Evolutionary conservation across 2,797 vertebrate genomes (phyloP).

Genomic region (Falco columbarius): DNA sequence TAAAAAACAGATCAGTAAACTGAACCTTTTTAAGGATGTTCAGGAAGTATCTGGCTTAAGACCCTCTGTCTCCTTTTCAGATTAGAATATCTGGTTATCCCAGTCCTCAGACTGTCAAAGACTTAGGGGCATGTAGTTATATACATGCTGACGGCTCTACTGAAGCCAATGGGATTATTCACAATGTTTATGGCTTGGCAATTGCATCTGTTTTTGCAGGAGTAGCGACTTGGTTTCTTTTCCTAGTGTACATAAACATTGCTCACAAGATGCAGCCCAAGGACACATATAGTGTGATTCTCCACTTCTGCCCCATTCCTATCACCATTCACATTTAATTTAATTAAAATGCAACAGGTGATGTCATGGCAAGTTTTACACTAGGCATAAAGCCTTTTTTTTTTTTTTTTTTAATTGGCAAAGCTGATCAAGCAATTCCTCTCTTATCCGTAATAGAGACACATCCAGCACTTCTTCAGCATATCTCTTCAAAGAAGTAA

Average conservation of each 20-base stretch:
- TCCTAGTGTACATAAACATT: not conserved
- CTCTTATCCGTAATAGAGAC: not conserved
- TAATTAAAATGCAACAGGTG: not conserved
- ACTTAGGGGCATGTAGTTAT: not conserved
- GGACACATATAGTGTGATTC: not conserved
- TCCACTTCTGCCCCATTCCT: not conserved
- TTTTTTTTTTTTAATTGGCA: not conserved
- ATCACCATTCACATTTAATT: not conserved
- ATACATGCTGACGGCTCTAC: not conserved
- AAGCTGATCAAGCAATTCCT: not conserved
- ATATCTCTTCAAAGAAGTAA: not conserved
- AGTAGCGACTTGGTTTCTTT: not conserved
- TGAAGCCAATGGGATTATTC: not conserved
- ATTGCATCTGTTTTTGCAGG: not conserved
- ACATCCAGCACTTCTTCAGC: not conserved
- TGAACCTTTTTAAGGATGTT: not conserved
- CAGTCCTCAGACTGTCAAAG: not conserved
- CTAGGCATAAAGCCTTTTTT: not conserved
- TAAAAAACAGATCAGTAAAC: not conserved
- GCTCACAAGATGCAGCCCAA: not conserved
- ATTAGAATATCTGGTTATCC: not conserved
- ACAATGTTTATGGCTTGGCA: not conserved
- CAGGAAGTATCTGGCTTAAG: not conserved
- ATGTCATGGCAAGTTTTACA: not conserved
- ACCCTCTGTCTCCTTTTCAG: not conserved